Percentiles rank a stretch among this genome's conserved stretches.
phyloP scores from a whole-genome alignment of 2,888 invertebrate species.

The Muscina levida region DNA sequence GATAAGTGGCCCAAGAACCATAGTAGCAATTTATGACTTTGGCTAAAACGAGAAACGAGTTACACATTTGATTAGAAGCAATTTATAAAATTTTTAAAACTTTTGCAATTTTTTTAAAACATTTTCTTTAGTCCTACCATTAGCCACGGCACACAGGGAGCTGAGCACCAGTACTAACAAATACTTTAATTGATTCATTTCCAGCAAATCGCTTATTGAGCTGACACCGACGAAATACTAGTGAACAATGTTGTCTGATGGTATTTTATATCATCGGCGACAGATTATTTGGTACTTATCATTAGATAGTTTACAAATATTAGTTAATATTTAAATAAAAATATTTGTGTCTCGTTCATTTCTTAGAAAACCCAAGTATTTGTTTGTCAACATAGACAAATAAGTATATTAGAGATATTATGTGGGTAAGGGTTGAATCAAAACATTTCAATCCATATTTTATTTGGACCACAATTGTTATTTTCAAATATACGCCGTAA shows the following conservation, averaged over 20 bases:
- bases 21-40: slow-evolving; percentile 68
- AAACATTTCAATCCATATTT: too few relatives aligned
- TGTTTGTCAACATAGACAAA: too few relatives aligned
- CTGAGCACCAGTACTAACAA: neutral
- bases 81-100: neutral
- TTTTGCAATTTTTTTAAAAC: too few relatives aligned
- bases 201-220: neutral
- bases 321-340: too few relatives aligned
- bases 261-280: slow-evolving; percentile 4
- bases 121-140: neutral
- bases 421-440: too few relatives aligned
- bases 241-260: neutral
- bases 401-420: too few relatives aligned
- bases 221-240: neutral
- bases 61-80: neutral
- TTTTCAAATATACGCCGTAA: too few relatives aligned
- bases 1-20: slow-evolving; percentile 71
- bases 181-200: neutral
- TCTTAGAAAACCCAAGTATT: too few relatives aligned
- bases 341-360: too few relatives aligned
- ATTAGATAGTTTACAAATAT: too few relatives aligned
- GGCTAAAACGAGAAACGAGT: slow-evolving; percentile 2
- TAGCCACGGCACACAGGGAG: neutral
- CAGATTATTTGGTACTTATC: too few relatives aligned
- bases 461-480: too few relatives aligned